Percentiles rank a stretch among this genome's conserved stretches.
Conservation (phyloP, 2,888 invertebrate species). For the Carterocephalus palaemon region DNA sequence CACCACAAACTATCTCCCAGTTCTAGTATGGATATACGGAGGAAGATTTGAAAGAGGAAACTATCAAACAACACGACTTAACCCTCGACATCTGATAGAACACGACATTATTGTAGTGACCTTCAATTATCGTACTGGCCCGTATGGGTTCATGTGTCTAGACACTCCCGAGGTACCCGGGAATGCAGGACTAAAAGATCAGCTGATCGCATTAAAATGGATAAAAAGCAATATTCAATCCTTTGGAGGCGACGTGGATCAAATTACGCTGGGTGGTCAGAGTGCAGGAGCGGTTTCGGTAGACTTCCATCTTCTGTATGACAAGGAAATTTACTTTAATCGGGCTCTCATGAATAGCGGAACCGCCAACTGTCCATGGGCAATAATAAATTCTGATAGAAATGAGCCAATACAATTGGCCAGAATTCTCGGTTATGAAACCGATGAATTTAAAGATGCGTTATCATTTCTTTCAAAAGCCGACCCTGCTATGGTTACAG, state of each 20-base stretch:
- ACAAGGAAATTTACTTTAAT: slow-evolving; percentile 43
- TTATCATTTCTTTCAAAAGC: slow-evolving; percentile 39
- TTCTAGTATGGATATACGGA: slow-evolving; percentile 58
- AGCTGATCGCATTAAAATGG: slow-evolving; percentile 49
- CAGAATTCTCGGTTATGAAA: slow-evolving; percentile 39
- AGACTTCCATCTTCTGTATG: slow-evolving; percentile 48
- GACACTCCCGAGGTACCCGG: slow-evolving; percentile 50
- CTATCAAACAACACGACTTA: slow-evolving; percentile 37
- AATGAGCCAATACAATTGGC: slow-evolving; percentile 44
- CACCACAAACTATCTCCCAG: slow-evolving; percentile 37
- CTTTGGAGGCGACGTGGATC: slow-evolving; percentile 50
- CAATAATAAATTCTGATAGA: slow-evolving; percentile 39
- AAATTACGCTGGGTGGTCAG: slow-evolving; percentile 53
- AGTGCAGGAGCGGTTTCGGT: slow-evolving; percentile 54
- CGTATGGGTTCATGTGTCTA: slow-evolving; percentile 60
- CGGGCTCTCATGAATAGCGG: slow-evolving; percentile 55
- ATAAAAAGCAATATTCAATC: slow-evolving; percentile 47
- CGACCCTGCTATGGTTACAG: slow-evolving; percentile 37
- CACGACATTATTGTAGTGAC: slow-evolving; percentile 47
- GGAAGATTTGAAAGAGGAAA: slow-evolving; percentile 42
- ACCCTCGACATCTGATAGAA: slow-evolving; percentile 36
- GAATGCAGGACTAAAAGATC: slow-evolving; percentile 60
- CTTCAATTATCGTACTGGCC: slow-evolving; percentile 55
- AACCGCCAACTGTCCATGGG: slow-evolving; percentile 37
- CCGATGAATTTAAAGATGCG: slow-evolving; percentile 37